Base-by-base conservation (phyloP, 2,797 vertebrate species). In the Mallotus villosus region DNA sequence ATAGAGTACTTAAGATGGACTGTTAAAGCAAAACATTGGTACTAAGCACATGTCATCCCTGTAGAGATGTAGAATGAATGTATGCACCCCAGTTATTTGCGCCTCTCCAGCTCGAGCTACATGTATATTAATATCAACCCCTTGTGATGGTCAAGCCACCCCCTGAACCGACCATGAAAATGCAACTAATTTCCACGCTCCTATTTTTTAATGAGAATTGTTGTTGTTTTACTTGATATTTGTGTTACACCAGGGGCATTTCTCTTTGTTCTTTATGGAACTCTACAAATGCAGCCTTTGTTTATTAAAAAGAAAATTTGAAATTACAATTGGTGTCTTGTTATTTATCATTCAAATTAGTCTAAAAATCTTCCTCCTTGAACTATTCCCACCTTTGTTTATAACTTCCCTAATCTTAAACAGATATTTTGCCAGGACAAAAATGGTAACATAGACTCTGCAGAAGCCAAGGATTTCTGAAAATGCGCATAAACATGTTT, bases 271-370 rank as follows among this genome's bases (percentile, higher is more conserved):
- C 85, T 85, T 85, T 86, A 84, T 85, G 82, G 85, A 90, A 86
- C 88, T 84, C 67, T 74, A 77, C 77, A 82, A 86, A 87, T 86
- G 79, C 82, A 84, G 82, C 88, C 74, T 90, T 91, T 91, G 84
- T 88, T 82, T 85, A 92, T 86, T 90, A 91, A 92, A 93, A 81
- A 63, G 53, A 55, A 53, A 34, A 46, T 61, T 68, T 68, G 14
- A 37, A 68, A 29, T 24, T 67, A 55, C 46, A 14, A 1, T 24
- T 22, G 3, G 3, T 3, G 58, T 22, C 58, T 60, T 46, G 25
- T 60, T 11, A 60, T 60, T 60, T 6, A 60, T 17, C 19, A 17
- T 19, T 51, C 19, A 16, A 16, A 51, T 14, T 14, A 14, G 49
- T 14, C 16, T 3, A 19, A 51, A 51, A 51, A 51, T 51, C 1